These are phyloP conservation scores for Actinernus sp. DNA, from an alignment of 92 coral and sea anemone species.

Conservation along the genomic window DNA sequence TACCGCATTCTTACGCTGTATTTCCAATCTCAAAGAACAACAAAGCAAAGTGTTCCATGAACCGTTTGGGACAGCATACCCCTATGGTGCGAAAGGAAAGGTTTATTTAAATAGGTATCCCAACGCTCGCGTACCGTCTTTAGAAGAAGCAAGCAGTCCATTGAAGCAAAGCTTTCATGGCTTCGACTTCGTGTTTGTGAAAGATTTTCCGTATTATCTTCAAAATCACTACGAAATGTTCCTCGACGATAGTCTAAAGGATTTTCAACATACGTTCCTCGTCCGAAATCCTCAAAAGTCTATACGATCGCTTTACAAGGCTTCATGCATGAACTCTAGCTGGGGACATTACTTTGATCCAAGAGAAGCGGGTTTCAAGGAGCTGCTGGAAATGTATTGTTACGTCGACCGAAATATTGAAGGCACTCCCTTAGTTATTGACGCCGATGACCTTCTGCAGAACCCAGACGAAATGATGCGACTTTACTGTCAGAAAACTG, in stretches of 20 bases:
- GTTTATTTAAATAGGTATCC: too few species aligned
- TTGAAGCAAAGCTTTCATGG: conserved; percentile 57
- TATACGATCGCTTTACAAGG: conserved; percentile 56
- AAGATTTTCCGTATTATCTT: conserved; percentile 76
- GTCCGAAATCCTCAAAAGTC: conserved; percentile 69
- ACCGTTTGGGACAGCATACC: conserved; percentile 30
- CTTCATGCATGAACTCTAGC: conserved; percentile 50
- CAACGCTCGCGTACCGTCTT: too few species aligned
- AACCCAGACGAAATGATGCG: conserved; percentile 63
- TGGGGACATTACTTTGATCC: conserved; percentile 79
- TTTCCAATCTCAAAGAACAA: conserved; percentile 36
- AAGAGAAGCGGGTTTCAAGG: conserved; percentile 69
- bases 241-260: conserved; percentile 51
- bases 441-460: conserved; percentile 75
- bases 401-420: conserved; percentile 48
- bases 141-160: conserved; percentile 43
- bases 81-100: conserved; percentile 48
- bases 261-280: conserved; percentile 68
- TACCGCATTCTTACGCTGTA: conserved; percentile 59
- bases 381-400: conserved; percentile 60
- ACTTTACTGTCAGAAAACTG: conserved; percentile 68
- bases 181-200: conserved; percentile 56
- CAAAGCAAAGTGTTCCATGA: conserved; percentile 52
- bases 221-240: conserved; percentile 57
- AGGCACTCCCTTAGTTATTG: conserved; percentile 50